Evolutionary conservation across 2,888 invertebrate genomes (phyloP).

Genomic region (Drosophila anomelani): DNA sequence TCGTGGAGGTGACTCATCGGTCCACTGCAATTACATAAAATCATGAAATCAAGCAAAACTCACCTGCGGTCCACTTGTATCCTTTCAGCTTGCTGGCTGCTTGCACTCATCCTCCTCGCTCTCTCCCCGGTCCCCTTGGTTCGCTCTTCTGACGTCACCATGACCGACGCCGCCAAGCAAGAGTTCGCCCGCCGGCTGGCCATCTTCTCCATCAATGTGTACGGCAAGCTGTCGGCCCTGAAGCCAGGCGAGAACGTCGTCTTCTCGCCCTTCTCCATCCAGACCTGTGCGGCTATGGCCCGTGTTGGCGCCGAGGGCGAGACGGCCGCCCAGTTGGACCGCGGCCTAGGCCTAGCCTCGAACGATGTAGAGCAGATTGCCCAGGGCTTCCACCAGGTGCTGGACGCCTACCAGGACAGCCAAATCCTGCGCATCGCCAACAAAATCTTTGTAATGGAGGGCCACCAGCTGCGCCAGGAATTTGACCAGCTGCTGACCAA

Average conservation of each 20-base stretch:
- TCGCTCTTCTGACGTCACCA: constrained; percentile 30
- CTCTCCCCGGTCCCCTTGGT: constrained; percentile 19
- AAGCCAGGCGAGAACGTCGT: constrained; percentile 88
- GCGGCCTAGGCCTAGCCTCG: constrained; percentile 86
- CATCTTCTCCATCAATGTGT: constrained; percentile 62
- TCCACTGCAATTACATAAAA: constrained; percentile 67
- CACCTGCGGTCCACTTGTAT: constrained; percentile 16
- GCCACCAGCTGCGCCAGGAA: constrained; percentile 86
- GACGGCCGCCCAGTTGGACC: constrained; percentile 87
- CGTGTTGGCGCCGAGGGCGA: constrained; percentile 89
- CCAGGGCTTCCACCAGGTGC: constrained; percentile 71
- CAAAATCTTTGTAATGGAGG: constrained; percentile 88
- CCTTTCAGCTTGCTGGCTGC: constrained; percentile 53
- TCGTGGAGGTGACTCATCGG: constrained; percentile 70
- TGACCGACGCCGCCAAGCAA: constrained; percentile 49
- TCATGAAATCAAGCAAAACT: constrained; percentile 44
- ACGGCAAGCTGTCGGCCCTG: constrained; percentile 61
- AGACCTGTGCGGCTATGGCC: constrained; percentile 89
- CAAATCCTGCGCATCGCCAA: constrained; percentile 88
- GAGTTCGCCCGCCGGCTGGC: constrained; percentile 67
- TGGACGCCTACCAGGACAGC: constrained; percentile 74
- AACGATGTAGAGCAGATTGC: constrained; percentile 67
- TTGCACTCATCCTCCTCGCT: constrained; percentile 43
- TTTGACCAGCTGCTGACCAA: constrained; percentile 87
- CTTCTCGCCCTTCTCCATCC: constrained; percentile 91